These are phyloP conservation scores for Sphaerophoria taeniata DNA, from an alignment of 2,888 invertebrate genomes.

Conservation along the genomic window DNA sequence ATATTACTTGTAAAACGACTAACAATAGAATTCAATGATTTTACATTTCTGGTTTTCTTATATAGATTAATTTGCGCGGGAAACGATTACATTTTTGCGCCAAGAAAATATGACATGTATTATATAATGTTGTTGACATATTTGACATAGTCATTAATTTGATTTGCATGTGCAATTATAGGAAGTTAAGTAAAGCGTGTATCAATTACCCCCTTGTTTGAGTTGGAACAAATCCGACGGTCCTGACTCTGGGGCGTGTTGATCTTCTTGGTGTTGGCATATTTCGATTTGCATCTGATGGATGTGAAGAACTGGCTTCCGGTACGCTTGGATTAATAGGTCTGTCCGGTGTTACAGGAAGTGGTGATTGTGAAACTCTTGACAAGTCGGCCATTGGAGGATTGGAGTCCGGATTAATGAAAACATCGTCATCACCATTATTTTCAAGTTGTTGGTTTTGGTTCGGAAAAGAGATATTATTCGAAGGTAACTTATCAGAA, in stretches of 20 bases:
- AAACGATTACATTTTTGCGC: too few relatives aligned
- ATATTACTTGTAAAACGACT: too few relatives aligned
- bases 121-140: too few relatives aligned
- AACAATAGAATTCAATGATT: too few relatives aligned
- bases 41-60: too few relatives aligned
- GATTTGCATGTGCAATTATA: too few relatives aligned
- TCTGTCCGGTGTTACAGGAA: background rate
- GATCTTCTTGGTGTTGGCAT: constrained; percentile 4
- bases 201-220: constrained; percentile 14
- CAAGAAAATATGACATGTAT: too few relatives aligned
- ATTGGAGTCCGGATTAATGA: constrained; percentile 8
- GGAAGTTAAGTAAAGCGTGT: background rate
- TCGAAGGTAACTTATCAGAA: background rate
- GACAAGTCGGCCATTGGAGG: constrained; percentile 10
- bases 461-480: constrained; percentile 6
- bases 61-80: too few relatives aligned
- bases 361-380: background rate
- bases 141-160: too few relatives aligned
- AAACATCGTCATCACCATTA: constrained; percentile 11
- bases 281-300: background rate
- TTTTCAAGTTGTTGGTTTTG: background rate
- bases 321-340: background rate
- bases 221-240: background rate
- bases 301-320: constrained; percentile 1
- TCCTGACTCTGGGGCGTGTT: background rate